Base-by-base conservation (phyloP, 2,888 invertebrate genomes). In the Volucella inanis region DNA sequence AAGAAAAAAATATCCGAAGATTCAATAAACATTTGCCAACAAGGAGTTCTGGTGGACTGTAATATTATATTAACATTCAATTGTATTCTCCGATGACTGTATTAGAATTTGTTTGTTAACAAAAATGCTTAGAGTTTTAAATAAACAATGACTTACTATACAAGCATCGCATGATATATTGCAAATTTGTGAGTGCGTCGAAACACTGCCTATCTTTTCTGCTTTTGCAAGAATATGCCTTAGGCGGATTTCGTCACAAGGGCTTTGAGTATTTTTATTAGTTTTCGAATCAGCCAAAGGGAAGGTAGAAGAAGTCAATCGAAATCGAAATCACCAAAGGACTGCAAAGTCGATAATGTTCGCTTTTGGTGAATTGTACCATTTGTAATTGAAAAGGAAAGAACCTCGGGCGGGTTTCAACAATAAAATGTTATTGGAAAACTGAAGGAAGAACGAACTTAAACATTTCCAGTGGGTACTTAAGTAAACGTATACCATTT, bases 391-490 rank as follows among this genome's bases (percentile, higher is more conserved):
- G 81, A 75, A 72, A 85, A 85, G 85, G 81, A 81, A 76, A 72
- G 85, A 80, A 76, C 76, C 81, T 81, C 47, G 57, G 85, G 85
- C 85, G 57, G 61, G 71, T 77, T 81, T 85, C 50, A 68, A 81
- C 85, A 85, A 85, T 85, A 85, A 81, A 85, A 85, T 85, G 85
- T 81, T 85, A 85, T 85, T 85, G 81, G 71, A 77, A 85, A 81
- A 81, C 72, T 57, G 77, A 71, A 81, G 67, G 72, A 76, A 76
- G 76, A 65, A 81, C 76, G 49, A 76, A 85, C 71, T 72, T 72
- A 65, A 79, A 72, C 65, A 72, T 52, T 43, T 71, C 65, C 55
- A 59, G 57, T 54, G 59, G 38, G 49, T 72, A 47, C 57, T 70
- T 52, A 39, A 54, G 79, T 80, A 79, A 84, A 84, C 52, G 79